Conservation (phyloP, 2,888 invertebrate species). For the Diplazon laetatorius region DNA sequence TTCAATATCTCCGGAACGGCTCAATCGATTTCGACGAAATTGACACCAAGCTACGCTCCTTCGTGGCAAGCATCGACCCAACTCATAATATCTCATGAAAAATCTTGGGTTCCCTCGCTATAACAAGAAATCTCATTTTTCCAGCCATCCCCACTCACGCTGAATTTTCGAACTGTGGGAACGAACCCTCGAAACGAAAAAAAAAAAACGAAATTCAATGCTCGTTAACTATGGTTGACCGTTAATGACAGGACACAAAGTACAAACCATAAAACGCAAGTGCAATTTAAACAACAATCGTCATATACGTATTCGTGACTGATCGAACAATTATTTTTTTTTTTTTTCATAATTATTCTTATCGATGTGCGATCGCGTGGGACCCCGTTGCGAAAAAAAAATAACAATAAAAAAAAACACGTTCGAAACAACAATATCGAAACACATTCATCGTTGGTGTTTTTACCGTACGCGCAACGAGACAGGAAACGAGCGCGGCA, state of each 20-base stretch:
- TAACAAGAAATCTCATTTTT: no score
- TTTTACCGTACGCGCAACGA: no score
- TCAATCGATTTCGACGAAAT: neutral
- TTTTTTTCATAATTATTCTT: constrained; percentile 33
- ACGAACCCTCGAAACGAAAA: no score
- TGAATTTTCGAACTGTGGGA: no score
- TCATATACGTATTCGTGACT: neutral
- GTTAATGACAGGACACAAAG: neutral
- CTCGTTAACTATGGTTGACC: no score
- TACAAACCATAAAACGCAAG: no score
- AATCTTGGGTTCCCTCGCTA: no score
- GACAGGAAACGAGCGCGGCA: constrained; percentile 5
- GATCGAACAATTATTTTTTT: neutral
- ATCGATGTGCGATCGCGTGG: constrained; percentile 49
- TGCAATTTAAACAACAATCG: no score
- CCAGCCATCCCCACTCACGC: no score
- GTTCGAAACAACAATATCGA: neutral
- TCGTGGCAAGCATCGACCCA: neutral
- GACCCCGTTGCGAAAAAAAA: no score
- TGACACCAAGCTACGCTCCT: neutral
- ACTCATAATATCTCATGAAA: no score
- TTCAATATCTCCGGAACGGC: neutral
- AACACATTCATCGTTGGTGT: constrained; percentile 10
- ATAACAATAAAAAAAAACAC: constrained; percentile 3
- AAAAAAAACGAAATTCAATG: no score